Evolutionary conservation across 2,113 vertebrate species (phyloP), one percentile per base, ranked within the genome.

Genomic region (Corythaeola cristata): DNA sequence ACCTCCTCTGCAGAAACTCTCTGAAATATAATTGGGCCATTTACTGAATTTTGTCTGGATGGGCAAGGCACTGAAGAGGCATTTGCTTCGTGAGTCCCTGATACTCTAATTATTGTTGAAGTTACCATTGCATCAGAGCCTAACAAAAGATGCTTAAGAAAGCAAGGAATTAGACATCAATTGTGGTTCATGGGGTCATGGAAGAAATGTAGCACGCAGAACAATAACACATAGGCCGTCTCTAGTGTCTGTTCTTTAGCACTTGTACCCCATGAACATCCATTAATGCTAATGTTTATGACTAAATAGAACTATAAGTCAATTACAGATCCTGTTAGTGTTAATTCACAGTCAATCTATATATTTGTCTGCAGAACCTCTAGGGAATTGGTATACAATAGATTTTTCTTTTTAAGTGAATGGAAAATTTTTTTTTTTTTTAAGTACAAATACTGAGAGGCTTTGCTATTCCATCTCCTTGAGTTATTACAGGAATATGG

Each of bases 221-320:
- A 88, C 94, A 92, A 89, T 75, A 95, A 92, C 91, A 79, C 69
- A 27, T 28, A 66, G 92, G 83, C 77, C 80, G 87, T 79, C 58
- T 91, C 92, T 66, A 87, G 68, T 52, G 80, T 84, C 90, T 93
- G 88, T 87, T 97, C 95, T 93, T 92, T 50, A 92, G 86, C 84
- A 87, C 86, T 95, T 90, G 80, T 64, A 45, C 37, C 81, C 83
- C 86, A 79, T 35, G 52, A 95, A 68, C 90, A 91, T 92, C 94
- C 86, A 92, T 96, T 97, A 95, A 91, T 92, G 96, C 62, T 91
- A 91, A 94, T 97, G 94, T 95, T 97, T 92, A 90, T 89, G 96
- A 66, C 89, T 93, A 97, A 94, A 94, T 79, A 97, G 95, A 96
- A 72, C 92, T 79, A 44, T 95, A 94, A 97, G 89, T 97, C 95